phyloP scores from a whole-genome alignment of 2,113 vertebrate genomes.

The Phalacrocorax aristotelis region DNA sequence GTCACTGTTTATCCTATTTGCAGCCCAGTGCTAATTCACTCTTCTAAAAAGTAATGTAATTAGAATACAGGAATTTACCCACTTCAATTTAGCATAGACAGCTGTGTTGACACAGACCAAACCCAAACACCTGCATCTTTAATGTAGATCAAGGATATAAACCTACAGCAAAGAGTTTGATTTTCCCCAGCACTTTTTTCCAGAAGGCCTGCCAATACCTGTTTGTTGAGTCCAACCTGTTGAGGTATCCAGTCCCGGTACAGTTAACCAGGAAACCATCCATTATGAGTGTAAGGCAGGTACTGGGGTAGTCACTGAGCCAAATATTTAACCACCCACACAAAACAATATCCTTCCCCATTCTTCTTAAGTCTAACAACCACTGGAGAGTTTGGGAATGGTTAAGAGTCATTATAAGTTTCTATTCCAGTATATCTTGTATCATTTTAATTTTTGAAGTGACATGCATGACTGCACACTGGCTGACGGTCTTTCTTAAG shows the following conservation, averaged over 20 bases:
- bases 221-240: not conserved
- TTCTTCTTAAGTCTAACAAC: not conserved
- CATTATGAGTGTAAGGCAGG: not conserved
- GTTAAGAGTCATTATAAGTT: not conserved
- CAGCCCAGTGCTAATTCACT: not conserved
- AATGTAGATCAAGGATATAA: not conserved
- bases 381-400: not conserved
- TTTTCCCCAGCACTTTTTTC: not conserved
- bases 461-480: accelerated
- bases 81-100: not conserved
- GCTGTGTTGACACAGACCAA: not conserved
- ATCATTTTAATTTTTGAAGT: not conserved
- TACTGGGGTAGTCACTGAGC: not conserved
- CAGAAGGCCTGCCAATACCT: not conserved
- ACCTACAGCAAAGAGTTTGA: not conserved
- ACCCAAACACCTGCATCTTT: not conserved
- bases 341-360: not conserved
- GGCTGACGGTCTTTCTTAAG: not conserved
- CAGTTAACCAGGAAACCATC: not conserved
- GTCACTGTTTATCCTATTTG: not conserved
- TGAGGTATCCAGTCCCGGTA: not conserved
- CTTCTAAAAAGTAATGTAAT: not conserved
- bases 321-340: not conserved
- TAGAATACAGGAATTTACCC: not conserved
- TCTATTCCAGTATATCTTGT: not conserved